Conservation (phyloP, 2,797 vertebrate genomes). For the Okamejei kenojei region DNA sequence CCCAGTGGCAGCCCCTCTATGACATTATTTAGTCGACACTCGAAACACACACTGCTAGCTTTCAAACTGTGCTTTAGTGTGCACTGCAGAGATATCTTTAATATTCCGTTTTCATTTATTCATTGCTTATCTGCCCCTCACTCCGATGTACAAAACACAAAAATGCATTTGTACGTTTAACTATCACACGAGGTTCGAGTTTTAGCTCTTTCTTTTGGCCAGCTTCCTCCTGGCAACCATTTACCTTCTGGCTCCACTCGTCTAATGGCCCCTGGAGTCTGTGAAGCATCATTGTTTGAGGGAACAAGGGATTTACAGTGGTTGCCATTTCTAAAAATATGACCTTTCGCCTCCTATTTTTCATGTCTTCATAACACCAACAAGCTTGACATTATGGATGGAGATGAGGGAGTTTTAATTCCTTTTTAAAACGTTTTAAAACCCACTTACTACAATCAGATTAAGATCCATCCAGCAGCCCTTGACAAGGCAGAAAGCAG, state of each 20-base stretch:
- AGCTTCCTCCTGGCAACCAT: not conserved
- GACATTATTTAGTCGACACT: not conserved
- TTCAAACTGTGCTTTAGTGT: not conserved
- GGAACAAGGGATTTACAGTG: conserved; percentile 27
- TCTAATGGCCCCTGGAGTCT: not conserved
- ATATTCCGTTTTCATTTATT: not conserved
- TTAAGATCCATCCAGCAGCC: conserved; percentile 13
- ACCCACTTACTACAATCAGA: not conserved
- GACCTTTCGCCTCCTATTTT: conserved; percentile 20
- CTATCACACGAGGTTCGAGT: not conserved
- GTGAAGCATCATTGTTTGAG: conserved; percentile 27
- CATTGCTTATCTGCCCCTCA: not conserved
- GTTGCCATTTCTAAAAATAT: conserved; percentile 26
- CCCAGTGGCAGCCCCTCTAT: not conserved
- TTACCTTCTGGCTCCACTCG: not conserved
- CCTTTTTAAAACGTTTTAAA: not conserved
- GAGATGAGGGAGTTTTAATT: conserved; percentile 15
- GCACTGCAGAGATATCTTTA: not conserved
- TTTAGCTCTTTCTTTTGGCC: not conserved
- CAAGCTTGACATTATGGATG: conserved; percentile 19
- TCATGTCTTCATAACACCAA: not conserved
- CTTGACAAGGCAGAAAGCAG: not conserved
- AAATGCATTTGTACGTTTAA: conserved; percentile 23
- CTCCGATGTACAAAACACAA: not conserved
- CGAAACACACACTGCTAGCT: not conserved